Conservation (phyloP, 2,797 vertebrate genomes). For the Alauda arvensis region DNA sequence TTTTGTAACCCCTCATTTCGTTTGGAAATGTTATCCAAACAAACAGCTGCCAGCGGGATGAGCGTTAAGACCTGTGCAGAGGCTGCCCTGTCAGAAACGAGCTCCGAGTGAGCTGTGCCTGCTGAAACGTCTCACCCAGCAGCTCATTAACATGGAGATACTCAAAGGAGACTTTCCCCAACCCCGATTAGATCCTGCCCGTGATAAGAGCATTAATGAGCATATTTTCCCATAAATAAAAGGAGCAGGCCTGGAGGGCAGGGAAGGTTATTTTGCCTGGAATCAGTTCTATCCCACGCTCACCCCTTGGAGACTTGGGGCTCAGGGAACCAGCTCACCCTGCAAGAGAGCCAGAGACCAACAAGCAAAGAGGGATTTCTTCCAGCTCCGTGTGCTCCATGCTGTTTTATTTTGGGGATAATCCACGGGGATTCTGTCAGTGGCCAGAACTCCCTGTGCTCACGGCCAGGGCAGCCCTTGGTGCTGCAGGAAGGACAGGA, state of each 20-base stretch:
- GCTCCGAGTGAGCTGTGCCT: conserved; percentile 32
- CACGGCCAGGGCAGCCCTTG: not conserved
- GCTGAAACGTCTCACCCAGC: conserved; percentile 29
- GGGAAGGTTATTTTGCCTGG: conserved; percentile 36
- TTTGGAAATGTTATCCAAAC: conserved; percentile 40
- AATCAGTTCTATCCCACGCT: not conserved
- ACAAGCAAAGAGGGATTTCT: not conserved
- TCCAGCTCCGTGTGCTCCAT: not conserved
- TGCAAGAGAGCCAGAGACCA: not conserved
- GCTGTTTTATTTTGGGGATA: not conserved
- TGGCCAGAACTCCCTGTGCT: not conserved
- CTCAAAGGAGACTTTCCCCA: not conserved
- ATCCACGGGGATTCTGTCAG: not conserved
- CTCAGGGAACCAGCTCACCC: not conserved
- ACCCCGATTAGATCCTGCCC: conserved; percentile 29
- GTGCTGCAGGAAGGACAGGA: not conserved
- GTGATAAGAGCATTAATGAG: conserved; percentile 44
- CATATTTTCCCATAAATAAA: conserved; percentile 46
- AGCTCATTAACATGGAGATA: conserved; percentile 27
- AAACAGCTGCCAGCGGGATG: conserved; percentile 26
- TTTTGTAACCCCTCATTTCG: not conserved
- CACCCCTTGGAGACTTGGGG: not conserved
- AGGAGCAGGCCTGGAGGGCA: conserved; percentile 16
- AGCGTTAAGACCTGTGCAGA: conserved; percentile 11
- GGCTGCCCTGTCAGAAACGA: not conserved